Evolutionary conservation across 2,888 invertebrate species (phyloP), one percentile per base, ranked within the genome.

Genomic region (Andrena dorsata): DNA sequence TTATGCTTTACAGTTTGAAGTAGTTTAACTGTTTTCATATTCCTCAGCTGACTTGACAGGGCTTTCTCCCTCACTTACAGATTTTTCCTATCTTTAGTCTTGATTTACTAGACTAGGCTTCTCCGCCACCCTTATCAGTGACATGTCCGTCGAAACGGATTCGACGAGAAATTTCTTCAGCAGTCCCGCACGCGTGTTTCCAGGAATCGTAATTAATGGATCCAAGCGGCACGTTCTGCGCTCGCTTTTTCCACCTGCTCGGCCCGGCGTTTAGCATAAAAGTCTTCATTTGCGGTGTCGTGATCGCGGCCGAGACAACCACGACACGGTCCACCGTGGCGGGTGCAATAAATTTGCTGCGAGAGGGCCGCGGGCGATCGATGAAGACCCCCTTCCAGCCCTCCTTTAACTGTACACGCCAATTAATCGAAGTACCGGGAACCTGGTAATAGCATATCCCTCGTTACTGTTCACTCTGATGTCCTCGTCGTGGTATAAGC

Each of bases 341-440:
- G 51, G 73, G 26, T 60, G 86, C 84, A 80, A 81, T 88, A 88
- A 88, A 88, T 88, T 88, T 85, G 78, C 60, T 77, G 80, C 53
- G 86, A 86, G 76, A 82, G 69, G 73, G 68, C 76, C 77, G 66
- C 64, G 80, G 69, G 76, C 81, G 78, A 87, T 87, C 84, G 84
- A 75, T n/a, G 64, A 68, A 61, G 69, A 58, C 41, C 49, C 76
- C 64, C 65, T 56, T 32, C 60, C 56, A 49, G 20, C 32, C 74
- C 68, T 64, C 73, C 60, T 68, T 86, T 90, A 90, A 90, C 91
- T 89, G 87, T 91, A 88, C 86, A 86, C 83, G 86, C 86, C 90
- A 90, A 91, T 91, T 91, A 91, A 90, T 91, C 90, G 75, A 84
- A 83, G 84, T 86, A 90, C 90, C 83, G 84, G 80, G 88, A 90